phyloP scores from a whole-genome alignment of 2,113 vertebrate species.

The Vulpes lagopus region DNA sequence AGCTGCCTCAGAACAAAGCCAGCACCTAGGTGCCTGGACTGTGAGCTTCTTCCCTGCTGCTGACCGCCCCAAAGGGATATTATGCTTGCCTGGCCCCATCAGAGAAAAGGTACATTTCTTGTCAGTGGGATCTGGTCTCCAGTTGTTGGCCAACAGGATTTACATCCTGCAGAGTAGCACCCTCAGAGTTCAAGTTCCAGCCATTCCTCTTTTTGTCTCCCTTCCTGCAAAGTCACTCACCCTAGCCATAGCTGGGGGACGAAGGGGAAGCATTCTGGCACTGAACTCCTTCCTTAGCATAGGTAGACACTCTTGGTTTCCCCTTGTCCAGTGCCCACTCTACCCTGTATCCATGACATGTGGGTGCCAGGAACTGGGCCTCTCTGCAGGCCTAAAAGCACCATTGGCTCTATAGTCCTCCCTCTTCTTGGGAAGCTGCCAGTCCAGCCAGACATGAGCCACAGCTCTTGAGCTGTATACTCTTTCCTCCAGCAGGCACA shows the following conservation, averaged over 20 bases:
- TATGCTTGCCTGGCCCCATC: neutral
- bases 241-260: neutral
- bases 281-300: neutral
- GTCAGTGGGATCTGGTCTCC: neutral
- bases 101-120: neutral
- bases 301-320: neutral
- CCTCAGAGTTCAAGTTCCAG: neutral
- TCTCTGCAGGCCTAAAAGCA: neutral
- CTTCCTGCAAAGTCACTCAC: neutral
- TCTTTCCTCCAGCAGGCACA: neutral
- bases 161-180: neutral
- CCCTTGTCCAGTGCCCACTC: neutral
- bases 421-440: neutral
- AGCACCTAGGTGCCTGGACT: too few relatives aligned
- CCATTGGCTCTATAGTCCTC: neutral
- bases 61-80: neutral
- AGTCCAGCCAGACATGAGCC: neutral
- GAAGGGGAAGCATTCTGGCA: neutral
- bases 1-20: neutral
- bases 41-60: neutral
- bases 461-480: neutral
- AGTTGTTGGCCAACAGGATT: neutral
- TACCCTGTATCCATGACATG: neutral
- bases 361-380: neutral
- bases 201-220: neutral